Percentiles rank a stretch among this genome's conserved stretches.
phyloP scores from a whole-genome alignment of 2,113 vertebrate genomes.

The Callorhinus ursinus region DNA sequence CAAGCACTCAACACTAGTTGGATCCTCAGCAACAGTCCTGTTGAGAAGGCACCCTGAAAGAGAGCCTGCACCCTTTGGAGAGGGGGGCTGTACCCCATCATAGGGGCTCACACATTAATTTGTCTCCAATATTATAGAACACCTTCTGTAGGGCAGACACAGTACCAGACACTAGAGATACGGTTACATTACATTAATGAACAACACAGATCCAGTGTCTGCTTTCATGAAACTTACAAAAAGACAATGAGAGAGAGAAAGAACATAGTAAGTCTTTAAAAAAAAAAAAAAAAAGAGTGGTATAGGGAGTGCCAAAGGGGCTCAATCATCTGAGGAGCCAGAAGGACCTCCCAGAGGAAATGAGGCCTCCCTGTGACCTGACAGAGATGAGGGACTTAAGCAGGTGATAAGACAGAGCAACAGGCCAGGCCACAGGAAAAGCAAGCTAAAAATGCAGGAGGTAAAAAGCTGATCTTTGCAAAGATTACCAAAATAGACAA shows the following conservation, averaged over 20 bases:
- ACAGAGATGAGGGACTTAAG: neutral
- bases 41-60: neutral
- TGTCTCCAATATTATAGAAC: neutral
- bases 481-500: neutral
- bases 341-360: neutral
- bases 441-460: neutral
- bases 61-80: neutral
- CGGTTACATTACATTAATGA: neutral
- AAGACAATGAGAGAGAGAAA: neutral
- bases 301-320: neutral
- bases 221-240: neutral
- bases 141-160: neutral
- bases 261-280: neutral
- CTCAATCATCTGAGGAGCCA: neutral
- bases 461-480: neutral
- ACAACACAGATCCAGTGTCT: too few species aligned
- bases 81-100: neutral
- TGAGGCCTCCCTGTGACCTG: neutral
- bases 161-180: neutral
- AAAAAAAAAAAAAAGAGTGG: neutral
- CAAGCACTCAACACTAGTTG: neutral
- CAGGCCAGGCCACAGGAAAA: neutral
- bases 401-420: neutral
- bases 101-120: neutral
- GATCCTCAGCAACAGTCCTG: neutral